Conservation (phyloP, 2,113 vertebrate genomes). For the Stictonetta naevosa region DNA sequence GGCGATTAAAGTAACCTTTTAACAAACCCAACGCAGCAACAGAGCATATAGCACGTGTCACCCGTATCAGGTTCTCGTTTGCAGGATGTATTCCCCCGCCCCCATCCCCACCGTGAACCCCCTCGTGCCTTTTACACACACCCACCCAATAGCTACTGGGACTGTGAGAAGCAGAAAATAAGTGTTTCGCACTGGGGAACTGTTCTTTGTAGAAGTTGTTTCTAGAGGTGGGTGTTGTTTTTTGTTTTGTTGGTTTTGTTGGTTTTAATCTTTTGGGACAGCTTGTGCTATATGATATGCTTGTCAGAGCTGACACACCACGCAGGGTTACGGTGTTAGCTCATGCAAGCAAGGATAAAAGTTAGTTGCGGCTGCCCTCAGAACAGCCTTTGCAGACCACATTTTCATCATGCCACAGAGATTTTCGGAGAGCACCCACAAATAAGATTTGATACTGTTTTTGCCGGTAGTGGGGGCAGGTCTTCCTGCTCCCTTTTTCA, state of each 20-base stretch:
- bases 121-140: not conserved
- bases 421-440: conserved; percentile 33
- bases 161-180: conserved; percentile 71
- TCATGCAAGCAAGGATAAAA: conserved; percentile 17
- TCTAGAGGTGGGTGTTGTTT: not conserved
- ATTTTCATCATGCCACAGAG: conserved; percentile 58
- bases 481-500: not conserved
- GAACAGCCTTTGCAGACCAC: conserved; percentile 42
- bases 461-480: not conserved
- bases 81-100: not conserved
- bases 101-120: not conserved
- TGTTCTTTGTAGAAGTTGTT: not conserved
- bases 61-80: not conserved
- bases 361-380: conserved; percentile 40
- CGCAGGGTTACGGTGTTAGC: not conserved
- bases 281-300: not conserved
- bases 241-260: not conserved
- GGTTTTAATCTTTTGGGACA: not conserved
- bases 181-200: conserved; percentile 7
- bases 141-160: conserved; percentile 50
- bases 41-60: not conserved
- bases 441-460: not conserved
- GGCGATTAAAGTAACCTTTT: not conserved
- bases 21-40: not conserved
- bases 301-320: conserved; percentile 21